Conservation (phyloP, 2,113 vertebrate species). For the Pholis gunnellus region DNA sequence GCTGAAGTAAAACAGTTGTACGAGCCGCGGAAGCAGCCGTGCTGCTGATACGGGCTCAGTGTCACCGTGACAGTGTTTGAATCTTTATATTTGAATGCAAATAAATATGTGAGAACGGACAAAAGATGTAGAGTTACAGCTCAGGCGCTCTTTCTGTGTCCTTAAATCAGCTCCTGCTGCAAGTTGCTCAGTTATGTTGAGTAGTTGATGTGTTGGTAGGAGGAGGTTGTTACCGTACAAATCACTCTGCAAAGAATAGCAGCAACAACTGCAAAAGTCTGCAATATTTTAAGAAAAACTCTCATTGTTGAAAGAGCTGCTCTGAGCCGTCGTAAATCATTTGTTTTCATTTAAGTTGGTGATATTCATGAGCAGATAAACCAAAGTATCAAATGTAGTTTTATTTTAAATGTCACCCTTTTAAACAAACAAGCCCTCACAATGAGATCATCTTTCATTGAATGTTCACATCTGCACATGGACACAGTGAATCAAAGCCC, state of each 20-base stretch:
- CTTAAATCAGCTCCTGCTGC: background rate
- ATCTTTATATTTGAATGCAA: background rate
- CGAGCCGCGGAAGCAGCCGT: background rate
- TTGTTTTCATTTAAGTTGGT: background rate
- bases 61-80: background rate
- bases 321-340: background rate
- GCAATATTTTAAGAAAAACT: background rate
- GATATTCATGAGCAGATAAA: background rate
- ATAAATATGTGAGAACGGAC: background rate
- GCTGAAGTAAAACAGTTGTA: constrained; percentile 60
- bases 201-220: background rate
- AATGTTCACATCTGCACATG: background rate
- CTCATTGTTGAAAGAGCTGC: background rate
- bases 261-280: background rate
- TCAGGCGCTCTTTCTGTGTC: background rate
- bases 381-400: background rate
- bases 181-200: too few relatives aligned
- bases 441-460: background rate
- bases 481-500: background rate
- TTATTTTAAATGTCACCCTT: background rate
- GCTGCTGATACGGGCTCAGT: background rate
- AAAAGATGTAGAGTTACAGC: background rate
- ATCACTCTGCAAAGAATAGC: background rate
- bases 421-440: too few relatives aligned
- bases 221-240: background rate